These are phyloP conservation scores for Heliconius ismenius DNA, from an alignment of 2,888 invertebrate species.

Conservation along the genomic window DNA sequence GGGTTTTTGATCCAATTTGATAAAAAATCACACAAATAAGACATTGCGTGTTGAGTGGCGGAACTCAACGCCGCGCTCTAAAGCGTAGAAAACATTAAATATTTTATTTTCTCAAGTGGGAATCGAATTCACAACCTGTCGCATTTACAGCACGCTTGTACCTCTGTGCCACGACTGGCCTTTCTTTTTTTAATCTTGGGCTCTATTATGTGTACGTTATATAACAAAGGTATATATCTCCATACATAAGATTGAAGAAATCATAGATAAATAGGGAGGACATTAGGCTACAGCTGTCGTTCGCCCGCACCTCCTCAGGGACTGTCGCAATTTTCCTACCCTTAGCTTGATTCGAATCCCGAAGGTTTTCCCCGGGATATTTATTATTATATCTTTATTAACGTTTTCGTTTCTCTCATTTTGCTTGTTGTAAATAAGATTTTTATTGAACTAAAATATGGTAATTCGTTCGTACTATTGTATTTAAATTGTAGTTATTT, in stretches of 20 bases:
- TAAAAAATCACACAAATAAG: conserved; percentile 18
- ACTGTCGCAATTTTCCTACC: conserved; percentile 78
- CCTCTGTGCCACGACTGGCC: no score
- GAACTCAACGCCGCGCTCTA: no score
- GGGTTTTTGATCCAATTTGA: not conserved
- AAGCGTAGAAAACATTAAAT: no score
- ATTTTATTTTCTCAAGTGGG: no score
- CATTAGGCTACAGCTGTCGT: conserved; percentile 79
- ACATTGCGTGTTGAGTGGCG: no score
- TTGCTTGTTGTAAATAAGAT: conserved; percentile 71
- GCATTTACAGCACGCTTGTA: no score
- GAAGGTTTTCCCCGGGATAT: conserved; percentile 75
- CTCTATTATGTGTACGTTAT: conserved; percentile 38
- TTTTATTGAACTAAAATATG: conserved; percentile 56
- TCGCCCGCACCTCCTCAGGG: conserved; percentile 68
- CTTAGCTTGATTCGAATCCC: conserved; percentile 79
- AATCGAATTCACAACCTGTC: no score
- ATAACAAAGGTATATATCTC: conserved; percentile 50
- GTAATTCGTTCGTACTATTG: conserved; percentile 59
- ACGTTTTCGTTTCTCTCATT: conserved; percentile 66
- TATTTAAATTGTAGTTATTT: conserved; percentile 5
- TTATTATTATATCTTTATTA: conserved; percentile 82
- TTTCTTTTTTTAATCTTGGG: no score
- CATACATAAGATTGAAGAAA: conserved; percentile 53
- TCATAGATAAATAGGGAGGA: conserved; percentile 77